Base-by-base conservation (phyloP, 2,113 vertebrate genomes). In the Carettochelys insculpta region DNA sequence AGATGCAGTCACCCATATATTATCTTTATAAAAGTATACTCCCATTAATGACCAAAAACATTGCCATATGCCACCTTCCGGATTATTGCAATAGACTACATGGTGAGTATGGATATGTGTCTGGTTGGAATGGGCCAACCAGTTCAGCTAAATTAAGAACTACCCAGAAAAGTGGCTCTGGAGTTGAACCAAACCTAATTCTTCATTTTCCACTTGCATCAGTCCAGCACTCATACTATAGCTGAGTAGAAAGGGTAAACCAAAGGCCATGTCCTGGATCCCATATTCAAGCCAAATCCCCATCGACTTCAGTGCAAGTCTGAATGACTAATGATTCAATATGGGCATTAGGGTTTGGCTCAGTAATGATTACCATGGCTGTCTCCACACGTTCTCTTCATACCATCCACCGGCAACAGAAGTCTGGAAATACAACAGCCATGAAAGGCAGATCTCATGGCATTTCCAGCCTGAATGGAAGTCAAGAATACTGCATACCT, bases 211-310 rank as follows among this genome's bases (percentile, higher is more conserved):
- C 48, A 43, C 7, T 0, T 4, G 16, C 71, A 51, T 19, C n/a
- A 47, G 56, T 51, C 29, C 9, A 1, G 4, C 0, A 2, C 71
- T 53, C 71, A 2, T 0, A 0, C 3, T 4, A 48, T 19, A 16
- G 8, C 1, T 3, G 38, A 34, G 14, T 1, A 29, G 77, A 54
- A 38, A 90, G 58, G 68, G 34, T 45, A 86, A 77, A 51, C 16
- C 0, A 0, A 16, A 85, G 6, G 22, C 56, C 68, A 41, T 58
- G 48, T 7, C 1, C 0, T 78, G 53, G 41, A 27, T 41, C 24
- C 24, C 12, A 81, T 3, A 29, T 3, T 56, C 80, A 4, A 14
- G 8, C 29, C 61, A 81, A 85, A 75, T 13, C 25, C 24, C 71
- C 41, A 75, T 4, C 45, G 41, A 25, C 22, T 14, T 45, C 41